phyloP scores from a whole-genome alignment of 1,140 invertebrate genomes.

The Trichomalopsis sarcophagae region DNA sequence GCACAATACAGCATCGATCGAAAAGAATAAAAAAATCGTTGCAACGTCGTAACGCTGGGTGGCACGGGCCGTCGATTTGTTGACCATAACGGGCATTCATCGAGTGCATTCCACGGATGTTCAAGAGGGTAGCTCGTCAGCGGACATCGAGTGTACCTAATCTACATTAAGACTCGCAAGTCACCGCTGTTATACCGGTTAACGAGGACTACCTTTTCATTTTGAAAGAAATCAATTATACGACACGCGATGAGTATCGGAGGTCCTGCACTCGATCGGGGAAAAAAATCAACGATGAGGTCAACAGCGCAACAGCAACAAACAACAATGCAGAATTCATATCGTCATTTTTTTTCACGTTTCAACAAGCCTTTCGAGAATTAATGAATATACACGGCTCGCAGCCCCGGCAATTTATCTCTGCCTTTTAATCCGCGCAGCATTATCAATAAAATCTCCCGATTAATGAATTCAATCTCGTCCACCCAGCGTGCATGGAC shows the following conservation, averaged over 20 bases:
- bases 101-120: constrained; percentile 34
- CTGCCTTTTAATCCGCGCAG: neutral
- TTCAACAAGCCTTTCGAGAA: neutral
- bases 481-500: neutral
- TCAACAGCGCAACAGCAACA: neutral
- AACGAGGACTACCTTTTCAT: constrained; percentile 38
- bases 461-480: neutral
- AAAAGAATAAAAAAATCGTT: neutral
- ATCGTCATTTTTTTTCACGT: neutral
- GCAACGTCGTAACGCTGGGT: neutral
- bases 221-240: constrained; percentile 41
- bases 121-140: constrained; percentile 20
- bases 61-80: neutral
- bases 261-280: neutral
- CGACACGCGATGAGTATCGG: neutral
- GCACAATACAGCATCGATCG: too few species aligned
- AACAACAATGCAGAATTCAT: neutral
- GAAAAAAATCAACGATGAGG: neutral
- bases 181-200: neutral
- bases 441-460: neutral
- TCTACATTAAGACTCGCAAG: constrained; percentile 38
- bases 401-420: neutral
- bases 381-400: neutral
- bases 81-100: constrained; percentile 33
- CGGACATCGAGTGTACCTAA: constrained; percentile 29